Evolutionary conservation across 2,888 invertebrate species (phyloP).

Genomic region (Dioctria rufipes): DNA sequence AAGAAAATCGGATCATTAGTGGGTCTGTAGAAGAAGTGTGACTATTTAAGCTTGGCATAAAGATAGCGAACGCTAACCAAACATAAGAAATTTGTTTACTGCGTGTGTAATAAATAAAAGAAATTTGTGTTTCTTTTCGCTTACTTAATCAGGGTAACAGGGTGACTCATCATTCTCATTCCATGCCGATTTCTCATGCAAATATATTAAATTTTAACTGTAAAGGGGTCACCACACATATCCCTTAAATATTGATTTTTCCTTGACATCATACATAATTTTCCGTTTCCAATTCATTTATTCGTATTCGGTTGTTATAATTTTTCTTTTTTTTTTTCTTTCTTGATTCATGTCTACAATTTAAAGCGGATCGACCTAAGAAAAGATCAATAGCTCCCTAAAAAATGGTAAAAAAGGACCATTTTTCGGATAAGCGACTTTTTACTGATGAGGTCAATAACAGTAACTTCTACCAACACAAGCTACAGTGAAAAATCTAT

Average conservation of each 20-base stretch:
- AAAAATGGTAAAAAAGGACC: not conserved
- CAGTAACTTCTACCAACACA: slow-evolving; percentile 15
- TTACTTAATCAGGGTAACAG: slow-evolving; percentile 18
- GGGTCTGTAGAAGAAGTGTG: slow-evolving; percentile 19
- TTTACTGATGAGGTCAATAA: slow-evolving; percentile 43
- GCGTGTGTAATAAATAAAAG: not conserved
- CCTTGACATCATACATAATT: slow-evolving; percentile 36
- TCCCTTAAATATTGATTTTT: slow-evolving; percentile 46
- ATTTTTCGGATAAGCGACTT: not conserved
- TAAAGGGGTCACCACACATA: slow-evolving; percentile 9
- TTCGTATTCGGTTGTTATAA: slow-evolving; percentile 2
- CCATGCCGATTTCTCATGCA: slow-evolving; percentile 16
- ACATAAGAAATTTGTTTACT: slow-evolving; percentile 29
- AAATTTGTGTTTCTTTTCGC: slow-evolving; percentile 5
- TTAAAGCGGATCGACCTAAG: not conserved
- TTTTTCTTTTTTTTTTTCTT: slow-evolving; percentile 4
- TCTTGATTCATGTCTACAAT: not conserved
- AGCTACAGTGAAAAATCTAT: not conserved
- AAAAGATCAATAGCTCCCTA: slow-evolving; percentile 1
- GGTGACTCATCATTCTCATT: slow-evolving; percentile 43
- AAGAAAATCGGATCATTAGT: not conserved
- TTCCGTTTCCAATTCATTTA: not conserved
- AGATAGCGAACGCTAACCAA: not conserved
- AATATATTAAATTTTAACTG: not conserved
- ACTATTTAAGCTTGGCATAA: slow-evolving; percentile 8